A percentile compares a stretch with the other conserved stretches of the same genome.
Conservation (phyloP, 2,113 vertebrate species). For the Chionomys nivalis region DNA sequence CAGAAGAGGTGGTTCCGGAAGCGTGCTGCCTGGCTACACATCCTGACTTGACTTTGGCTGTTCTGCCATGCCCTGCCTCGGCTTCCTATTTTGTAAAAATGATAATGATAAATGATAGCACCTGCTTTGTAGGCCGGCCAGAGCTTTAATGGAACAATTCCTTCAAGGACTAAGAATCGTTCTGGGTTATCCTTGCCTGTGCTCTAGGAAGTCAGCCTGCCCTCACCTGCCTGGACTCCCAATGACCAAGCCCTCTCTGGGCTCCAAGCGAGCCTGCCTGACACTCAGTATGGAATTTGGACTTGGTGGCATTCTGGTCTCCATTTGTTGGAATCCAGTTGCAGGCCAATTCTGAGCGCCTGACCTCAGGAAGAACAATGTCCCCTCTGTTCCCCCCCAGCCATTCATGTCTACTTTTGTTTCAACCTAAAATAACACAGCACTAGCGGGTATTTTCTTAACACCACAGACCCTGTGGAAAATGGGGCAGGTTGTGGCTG, state of each 20-base stretch:
- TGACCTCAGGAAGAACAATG: constrained; percentile 88
- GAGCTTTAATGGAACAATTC: not conserved
- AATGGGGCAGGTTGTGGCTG: constrained; percentile 85
- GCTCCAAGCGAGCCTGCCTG: constrained; percentile 78
- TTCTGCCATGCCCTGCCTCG: not conserved
- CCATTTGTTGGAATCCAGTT: constrained; percentile 85
- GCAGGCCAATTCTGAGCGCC: constrained; percentile 87
- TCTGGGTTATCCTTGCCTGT: rapidly evolving
- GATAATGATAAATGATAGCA: not conserved
- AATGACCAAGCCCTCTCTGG: constrained; percentile 74
- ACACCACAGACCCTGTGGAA: constrained; percentile 86
- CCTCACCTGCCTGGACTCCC: constrained; percentile 74
- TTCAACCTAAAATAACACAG: constrained; percentile 91
- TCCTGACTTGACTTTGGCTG: not conserved
- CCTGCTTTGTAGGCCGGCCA: not conserved
- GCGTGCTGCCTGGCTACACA: not conserved
- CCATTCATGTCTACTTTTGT: constrained; percentile 91
- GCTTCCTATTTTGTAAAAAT: not conserved
- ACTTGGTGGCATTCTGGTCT: constrained; percentile 85
- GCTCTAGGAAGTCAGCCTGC: not conserved
- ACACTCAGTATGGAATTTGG: constrained; percentile 87
- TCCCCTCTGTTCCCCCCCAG: constrained; percentile 85
- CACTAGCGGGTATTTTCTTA: constrained; percentile 90
- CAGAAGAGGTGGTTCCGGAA: too few species aligned
- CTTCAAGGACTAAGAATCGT: not conserved